phyloP scores from a whole-genome alignment of 2,888 invertebrate species.

The Drosophila infuscata region DNA sequence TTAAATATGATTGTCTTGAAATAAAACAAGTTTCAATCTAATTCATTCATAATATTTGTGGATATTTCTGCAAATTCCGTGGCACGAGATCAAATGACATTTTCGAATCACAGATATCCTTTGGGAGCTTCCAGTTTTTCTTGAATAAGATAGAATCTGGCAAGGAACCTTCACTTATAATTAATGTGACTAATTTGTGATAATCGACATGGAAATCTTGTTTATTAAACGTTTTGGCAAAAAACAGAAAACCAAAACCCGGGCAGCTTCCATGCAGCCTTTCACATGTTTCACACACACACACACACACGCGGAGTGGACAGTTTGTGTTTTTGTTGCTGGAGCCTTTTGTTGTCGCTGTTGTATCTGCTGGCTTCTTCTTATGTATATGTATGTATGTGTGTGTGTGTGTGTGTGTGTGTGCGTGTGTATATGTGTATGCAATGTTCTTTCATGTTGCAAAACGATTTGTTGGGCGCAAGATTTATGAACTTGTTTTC shows the following conservation, averaged over 20 bases:
- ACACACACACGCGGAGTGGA: conserved; percentile 35
- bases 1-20: background rate
- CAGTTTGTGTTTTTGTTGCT: conserved; percentile 48
- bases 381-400: conserved; percentile 36
- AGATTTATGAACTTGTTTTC: conserved; percentile 84
- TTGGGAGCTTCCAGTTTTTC: conserved; percentile 25
- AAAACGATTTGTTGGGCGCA: conserved; percentile 82
- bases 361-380: conserved; percentile 48
- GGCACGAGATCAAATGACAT: conserved; percentile 1
- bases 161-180: conserved; percentile 65
- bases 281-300: conserved; percentile 39
- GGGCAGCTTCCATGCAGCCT: conserved; percentile 38
- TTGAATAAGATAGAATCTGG: conserved; percentile 40
- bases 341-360: conserved; percentile 42
- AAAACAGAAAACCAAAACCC: conserved; percentile 26
- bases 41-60: background rate
- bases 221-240: conserved; percentile 83
- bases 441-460: conserved; percentile 81
- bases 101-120: conserved; percentile 19
- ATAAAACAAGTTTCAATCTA: background rate
- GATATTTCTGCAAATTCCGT: background rate
- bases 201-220: conserved; percentile 84
- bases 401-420: conserved; percentile 23
- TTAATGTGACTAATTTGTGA: conserved; percentile 84
- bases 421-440: conserved; percentile 27